Percentiles rank a stretch among this genome's conserved stretches.
Conservation (phyloP, 2,888 invertebrate genomes). For the Orthosia gothica region DNA sequence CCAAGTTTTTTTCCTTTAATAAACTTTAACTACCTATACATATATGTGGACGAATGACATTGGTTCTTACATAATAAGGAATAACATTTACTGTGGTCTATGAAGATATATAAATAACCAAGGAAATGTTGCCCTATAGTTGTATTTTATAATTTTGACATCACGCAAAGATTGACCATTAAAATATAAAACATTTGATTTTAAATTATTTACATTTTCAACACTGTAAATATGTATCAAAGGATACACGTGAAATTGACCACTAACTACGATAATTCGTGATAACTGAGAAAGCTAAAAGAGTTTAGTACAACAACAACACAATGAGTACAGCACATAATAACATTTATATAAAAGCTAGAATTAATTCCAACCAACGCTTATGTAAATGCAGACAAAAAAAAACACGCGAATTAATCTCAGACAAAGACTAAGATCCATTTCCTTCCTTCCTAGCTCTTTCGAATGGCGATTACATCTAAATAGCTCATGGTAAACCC, state of each 20-base stretch:
- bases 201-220: too few species aligned
- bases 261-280: not conserved
- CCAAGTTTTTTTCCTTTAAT: slow-evolving; percentile 34
- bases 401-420: slow-evolving; percentile 38
- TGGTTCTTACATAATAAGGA: not conserved
- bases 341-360: slow-evolving; percentile 24
- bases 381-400: slow-evolving; percentile 45
- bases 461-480: slow-evolving; percentile 44
- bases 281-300: not conserved
- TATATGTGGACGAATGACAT: slow-evolving; percentile 3
- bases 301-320: not conserved
- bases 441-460: slow-evolving; percentile 46
- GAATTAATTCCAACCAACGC: slow-evolving; percentile 28
- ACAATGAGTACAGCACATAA: not conserved
- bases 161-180: not conserved
- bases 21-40: slow-evolving; percentile 27
- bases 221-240: too few species aligned
- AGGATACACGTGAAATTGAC: not conserved
- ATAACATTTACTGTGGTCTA: not conserved
- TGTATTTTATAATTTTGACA: not conserved
- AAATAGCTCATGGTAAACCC: slow-evolving; percentile 37
- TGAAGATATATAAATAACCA: too few species aligned
- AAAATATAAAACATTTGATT: too few species aligned
- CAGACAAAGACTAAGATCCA: slow-evolving; percentile 41
- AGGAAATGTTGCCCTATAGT: not conserved